Percentiles rank a stretch among this genome's conserved stretches.
These are phyloP conservation scores for Parasteatoda lunata DNA, from an alignment of 2,888 invertebrate genomes.

Conservation along the genomic window DNA sequence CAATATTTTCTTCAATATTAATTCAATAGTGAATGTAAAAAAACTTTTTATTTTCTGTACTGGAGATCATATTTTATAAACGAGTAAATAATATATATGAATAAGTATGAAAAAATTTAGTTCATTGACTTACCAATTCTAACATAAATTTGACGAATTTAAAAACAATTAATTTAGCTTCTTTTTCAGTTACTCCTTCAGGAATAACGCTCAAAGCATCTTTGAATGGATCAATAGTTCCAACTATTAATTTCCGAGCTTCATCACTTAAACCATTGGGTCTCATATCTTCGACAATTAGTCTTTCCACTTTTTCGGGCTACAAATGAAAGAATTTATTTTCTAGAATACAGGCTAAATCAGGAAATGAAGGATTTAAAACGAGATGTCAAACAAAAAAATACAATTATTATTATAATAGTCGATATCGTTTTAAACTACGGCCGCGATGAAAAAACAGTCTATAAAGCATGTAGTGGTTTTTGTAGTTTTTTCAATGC, in stretches of 20 bases:
- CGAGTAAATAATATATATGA: too few species aligned
- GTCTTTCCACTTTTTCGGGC: constrained; percentile 26
- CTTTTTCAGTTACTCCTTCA: constrained; percentile 11
- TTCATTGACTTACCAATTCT: neutral
- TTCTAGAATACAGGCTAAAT: neutral
- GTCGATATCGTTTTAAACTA: too few species aligned
- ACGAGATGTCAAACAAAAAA: too few species aligned
- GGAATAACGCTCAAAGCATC: constrained; percentile 6
- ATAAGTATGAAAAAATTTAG: neutral
- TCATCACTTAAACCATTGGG: constrained; percentile 17
- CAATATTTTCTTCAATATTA: too few species aligned
- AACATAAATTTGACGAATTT: constrained; percentile 4
- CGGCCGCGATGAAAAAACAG: too few species aligned
- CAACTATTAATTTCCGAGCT: neutral
- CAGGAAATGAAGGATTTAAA: too few species aligned
- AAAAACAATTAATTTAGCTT: constrained; percentile 23
- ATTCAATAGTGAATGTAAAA: too few species aligned
- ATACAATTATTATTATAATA: too few species aligned
- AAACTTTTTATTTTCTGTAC: too few species aligned
- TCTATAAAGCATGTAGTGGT: too few species aligned
- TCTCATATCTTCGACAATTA: constrained; percentile 48
- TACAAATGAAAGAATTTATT: neutral
- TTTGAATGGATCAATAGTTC: neutral
- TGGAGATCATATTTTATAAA: too few species aligned
- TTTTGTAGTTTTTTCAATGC: too few species aligned